Percentiles rank a stretch among this genome's conserved stretches.
Conservation (phyloP, 2,888 invertebrate species). For the Volucella zonaria region DNA sequence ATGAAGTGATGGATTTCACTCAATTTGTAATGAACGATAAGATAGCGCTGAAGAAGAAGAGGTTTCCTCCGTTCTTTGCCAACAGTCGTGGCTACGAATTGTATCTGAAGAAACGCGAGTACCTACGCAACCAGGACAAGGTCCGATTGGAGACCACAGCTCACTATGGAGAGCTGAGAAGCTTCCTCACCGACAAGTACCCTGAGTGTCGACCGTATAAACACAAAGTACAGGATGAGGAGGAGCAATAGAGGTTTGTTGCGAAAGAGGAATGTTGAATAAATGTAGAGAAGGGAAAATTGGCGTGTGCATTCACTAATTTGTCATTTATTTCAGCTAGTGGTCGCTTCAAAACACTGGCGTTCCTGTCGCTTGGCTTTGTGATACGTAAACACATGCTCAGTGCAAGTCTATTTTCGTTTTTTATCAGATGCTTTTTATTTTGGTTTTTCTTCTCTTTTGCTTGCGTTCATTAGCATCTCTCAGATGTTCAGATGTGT, state of each 20-base stretch:
- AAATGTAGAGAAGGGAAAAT: conserved; percentile 5
- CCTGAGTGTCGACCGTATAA: conserved; percentile 83
- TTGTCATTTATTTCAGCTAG: neutral
- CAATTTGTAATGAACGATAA: conserved; percentile 89
- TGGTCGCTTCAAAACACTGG: conserved; percentile 30
- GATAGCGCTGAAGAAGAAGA: conserved; percentile 87
- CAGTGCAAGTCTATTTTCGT: conserved; percentile 9
- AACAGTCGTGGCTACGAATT: conserved; percentile 86
- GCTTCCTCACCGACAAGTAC: conserved; percentile 89
- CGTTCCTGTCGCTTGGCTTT: neutral
- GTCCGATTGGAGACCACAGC: conserved; percentile 86
- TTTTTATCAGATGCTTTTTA: conserved; percentile 50
- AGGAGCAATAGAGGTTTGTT: conserved; percentile 17
- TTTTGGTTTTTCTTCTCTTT: conserved; percentile 43
- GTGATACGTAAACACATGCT: conserved; percentile 30
- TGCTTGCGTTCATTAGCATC: neutral
- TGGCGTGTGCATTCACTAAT: neutral
- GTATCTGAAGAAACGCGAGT: conserved; percentile 87
- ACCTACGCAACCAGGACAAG: conserved; percentile 87
- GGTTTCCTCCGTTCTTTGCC: conserved; percentile 87
- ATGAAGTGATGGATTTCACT: conserved; percentile 87
- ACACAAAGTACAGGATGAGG: conserved; percentile 26
- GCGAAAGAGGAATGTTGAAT: conserved; percentile 1
- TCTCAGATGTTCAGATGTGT: neutral
- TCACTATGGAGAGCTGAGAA: conserved; percentile 88